Base-by-base conservation (phyloP, 2,888 invertebrate genomes). In the Andrena bicolor region DNA sequence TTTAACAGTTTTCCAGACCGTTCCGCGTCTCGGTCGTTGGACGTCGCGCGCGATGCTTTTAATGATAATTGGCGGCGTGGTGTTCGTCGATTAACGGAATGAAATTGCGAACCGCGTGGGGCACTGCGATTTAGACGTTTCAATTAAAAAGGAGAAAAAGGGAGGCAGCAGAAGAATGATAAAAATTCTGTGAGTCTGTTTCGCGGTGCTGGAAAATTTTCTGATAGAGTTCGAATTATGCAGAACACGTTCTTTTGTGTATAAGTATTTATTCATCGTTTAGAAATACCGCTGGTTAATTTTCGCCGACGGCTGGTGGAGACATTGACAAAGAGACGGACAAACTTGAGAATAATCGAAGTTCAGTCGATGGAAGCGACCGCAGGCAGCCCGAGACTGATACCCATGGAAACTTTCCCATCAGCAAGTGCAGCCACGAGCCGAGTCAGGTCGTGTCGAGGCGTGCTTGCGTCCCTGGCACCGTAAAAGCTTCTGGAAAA, bases 331-430 rank as follows among this genome's bases (percentile, higher is more conserved):
- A 82, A 66, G 51, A 35, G 48, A 41, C 32, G 60, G 49, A 79
- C 79, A 76, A 83, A 89, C 85, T 86, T 83, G 86, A 69, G 86
- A 87, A 84, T 88, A 88, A 89, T 89, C 90, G 88, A 89, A 89
- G 88, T 90, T 88, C 64, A 75, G 41, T 26, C 26, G 26, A 13
- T 61, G 53, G 68, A 74, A 84, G 76, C 78, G 79, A 75, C 77
- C 78, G 73, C 69, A 53, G 63, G 78, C 87, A 82, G 82, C 86
- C 75, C 64, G 82, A 76, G 74, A 87, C 80, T 88, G 90, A 90
- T 86, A 90, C 87, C 76, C 65, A 71, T 82, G 82, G 80, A 88
- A 89, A 90, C 86, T 89, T 90, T 83, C 58, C 84, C 86, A 89
- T 87, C 87, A 70, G 77, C 80, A 35, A 30, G 16, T 16, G 41